A percentile compares a stretch with the other conserved stretches of the same genome.
Evolutionary conservation across 2,113 vertebrate genomes (phyloP).

Genomic region (Vombatus ursinus): DNA sequence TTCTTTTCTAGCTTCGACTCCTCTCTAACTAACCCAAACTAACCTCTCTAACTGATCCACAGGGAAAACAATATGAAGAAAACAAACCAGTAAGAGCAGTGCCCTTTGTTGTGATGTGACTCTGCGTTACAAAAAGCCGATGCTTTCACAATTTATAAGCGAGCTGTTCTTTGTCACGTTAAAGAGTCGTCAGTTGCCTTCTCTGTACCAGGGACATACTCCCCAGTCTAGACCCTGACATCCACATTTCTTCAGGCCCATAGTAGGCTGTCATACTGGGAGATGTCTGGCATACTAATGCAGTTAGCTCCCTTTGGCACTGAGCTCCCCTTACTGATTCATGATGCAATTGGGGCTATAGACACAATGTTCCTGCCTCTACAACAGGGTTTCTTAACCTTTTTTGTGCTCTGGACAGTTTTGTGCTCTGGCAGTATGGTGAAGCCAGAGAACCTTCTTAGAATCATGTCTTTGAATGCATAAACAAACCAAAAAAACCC

Average conservation of each 20-base stretch:
- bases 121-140: background rate
- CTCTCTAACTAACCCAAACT: background rate
- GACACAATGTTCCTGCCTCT: background rate
- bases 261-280: background rate
- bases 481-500: background rate
- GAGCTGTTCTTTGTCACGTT: background rate
- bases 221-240: background rate
- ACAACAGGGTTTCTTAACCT: background rate
- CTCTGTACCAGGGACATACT: background rate
- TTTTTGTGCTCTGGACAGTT: background rate
- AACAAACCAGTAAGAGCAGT: background rate
- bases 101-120: background rate
- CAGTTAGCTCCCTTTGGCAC: background rate
- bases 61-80: background rate
- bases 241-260: background rate
- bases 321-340: background rate
- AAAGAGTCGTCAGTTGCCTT: background rate
- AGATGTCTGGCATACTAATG: fast-evolving
- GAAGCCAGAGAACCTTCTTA: background rate
- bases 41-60: background rate
- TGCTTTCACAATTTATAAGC: background rate
- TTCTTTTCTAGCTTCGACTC: background rate
- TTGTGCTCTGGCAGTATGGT: background rate
- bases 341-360: background rate
- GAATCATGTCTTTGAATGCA: background rate